phyloP scores from a whole-genome alignment of 2,888 invertebrate genomes.

The Mythimna pallens region DNA sequence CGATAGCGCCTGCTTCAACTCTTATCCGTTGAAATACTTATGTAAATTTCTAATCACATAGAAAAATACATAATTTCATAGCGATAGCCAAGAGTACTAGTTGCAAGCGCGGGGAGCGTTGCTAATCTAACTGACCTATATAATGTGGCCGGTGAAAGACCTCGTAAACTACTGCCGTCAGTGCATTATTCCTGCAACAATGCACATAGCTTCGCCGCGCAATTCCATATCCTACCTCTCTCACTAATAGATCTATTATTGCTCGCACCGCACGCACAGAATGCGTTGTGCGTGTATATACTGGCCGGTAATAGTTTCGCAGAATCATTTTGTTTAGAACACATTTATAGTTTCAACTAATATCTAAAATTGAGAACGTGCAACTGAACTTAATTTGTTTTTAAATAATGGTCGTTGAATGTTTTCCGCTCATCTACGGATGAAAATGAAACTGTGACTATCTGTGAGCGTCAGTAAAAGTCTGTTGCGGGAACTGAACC shows the following conservation, averaged over 20 bases:
- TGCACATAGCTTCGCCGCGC: conserved; percentile 74
- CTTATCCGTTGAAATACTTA: background rate
- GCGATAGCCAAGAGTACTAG: conserved; percentile 60
- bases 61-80: conserved; percentile 58
- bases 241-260: conserved; percentile 74
- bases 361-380: conserved; percentile 78
- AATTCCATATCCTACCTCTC: conserved; percentile 77
- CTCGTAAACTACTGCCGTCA: conserved; percentile 88
- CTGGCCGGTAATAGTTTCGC: conserved; percentile 75
- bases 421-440: conserved; percentile 28
- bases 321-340: conserved; percentile 84
- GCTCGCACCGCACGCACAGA: conserved; percentile 64
- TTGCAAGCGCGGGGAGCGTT: conserved; percentile 76
- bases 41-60: conserved; percentile 40
- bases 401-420: conserved; percentile 40
- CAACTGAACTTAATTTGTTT: conserved; percentile 52
- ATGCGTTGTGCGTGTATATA: conserved; percentile 66
- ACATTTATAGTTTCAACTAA: conserved; percentile 81
- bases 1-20: background rate
- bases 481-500: conserved; percentile 2
- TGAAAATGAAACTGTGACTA: conserved; percentile 44
- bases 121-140: conserved; percentile 90
- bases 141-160: conserved; percentile 89
- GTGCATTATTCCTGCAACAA: conserved; percentile 88
- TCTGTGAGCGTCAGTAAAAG: conserved; percentile 25